Base-by-base conservation (phyloP, 2,113 vertebrate species). In the Pterocles gutturalis region DNA sequence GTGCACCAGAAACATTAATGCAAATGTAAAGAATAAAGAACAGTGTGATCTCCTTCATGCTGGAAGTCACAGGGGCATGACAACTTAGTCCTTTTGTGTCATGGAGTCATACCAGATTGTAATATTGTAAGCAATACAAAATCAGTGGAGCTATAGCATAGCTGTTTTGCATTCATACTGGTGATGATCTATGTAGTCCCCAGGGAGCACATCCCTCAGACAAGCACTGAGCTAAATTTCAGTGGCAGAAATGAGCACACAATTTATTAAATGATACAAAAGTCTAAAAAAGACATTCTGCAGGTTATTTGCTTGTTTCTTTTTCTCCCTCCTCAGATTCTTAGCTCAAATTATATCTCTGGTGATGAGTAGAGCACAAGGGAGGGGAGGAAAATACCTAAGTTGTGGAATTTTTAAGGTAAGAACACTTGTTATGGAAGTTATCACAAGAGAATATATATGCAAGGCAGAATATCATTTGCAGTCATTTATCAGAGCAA, bases 401-500 rank as follows among this genome's bases (percentile, higher is more conserved):
- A 9, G 3, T 9, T 41, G 8, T 58, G 22, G 33, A 92, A 87
- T 78, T 75, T 71, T 92, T 93, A 79, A 57, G 19, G 53, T 53
- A 62, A 89, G 18, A 33, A 72, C 7, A 19, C 34, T 81, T 58
- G 16, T 71, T 89, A 26, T 9, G 31, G 43, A 75, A 72, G 24
- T 28, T 29, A 61, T 21, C 12, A 13, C 31, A 36, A 57, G 16
- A 75, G 29, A 89, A 18, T 20, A 53, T 36, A n/a, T 61, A 90
- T 34, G 45, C 62, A 79, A 93, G 7, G 49, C 84, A 91, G 53
- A 36, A 54, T 54, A 57, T 28, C 13, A 61, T 77, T 93, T 91
- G 18, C 48, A 89, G 81, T 49, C 31, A 49, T 89, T 94, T 79
- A 60, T 83, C 70, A 72, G 48, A 83, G 28, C 70, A 76, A n/a